Conservation (phyloP, 2,113 vertebrate genomes). For the Suncus etruscus region DNA sequence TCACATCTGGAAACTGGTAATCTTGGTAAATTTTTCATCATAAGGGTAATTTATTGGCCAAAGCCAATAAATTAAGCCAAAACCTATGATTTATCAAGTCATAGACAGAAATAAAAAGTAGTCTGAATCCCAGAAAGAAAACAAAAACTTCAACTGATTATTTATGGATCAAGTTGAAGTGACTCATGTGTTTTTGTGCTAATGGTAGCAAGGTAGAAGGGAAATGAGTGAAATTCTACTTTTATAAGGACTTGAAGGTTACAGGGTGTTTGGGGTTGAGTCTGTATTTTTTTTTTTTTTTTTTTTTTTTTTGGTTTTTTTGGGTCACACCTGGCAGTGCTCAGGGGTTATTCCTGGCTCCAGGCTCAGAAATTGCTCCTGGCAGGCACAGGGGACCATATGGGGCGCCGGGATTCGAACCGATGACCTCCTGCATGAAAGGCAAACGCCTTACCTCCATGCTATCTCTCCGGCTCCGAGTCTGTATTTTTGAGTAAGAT, state of each 20-base stretch:
- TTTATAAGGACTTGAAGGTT: not conserved
- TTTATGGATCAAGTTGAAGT: slow-evolving; percentile 21
- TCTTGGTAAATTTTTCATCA: not conserved
- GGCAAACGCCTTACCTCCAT: too few relatives aligned
- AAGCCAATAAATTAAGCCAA: not conserved
- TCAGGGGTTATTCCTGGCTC: too few relatives aligned
- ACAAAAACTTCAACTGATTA: not conserved
- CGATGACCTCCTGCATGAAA: too few relatives aligned
- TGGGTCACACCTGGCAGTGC: too few relatives aligned
- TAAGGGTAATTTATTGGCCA: slow-evolving; percentile 14
- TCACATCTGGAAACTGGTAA: not conserved
- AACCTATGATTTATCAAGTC: not conserved
- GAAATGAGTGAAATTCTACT: not conserved
- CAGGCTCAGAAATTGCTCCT: too few relatives aligned
- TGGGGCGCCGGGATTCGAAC: too few relatives aligned
- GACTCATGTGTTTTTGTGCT: not conserved
- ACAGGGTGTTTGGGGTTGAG: not conserved
- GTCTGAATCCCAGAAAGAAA: slow-evolving; percentile 10
- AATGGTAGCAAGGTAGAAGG: too few relatives aligned
- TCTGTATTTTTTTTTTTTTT: too few relatives aligned
- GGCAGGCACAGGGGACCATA: too few relatives aligned
- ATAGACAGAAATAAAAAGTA: slow-evolving; percentile 47
- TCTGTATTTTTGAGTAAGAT: not conserved
- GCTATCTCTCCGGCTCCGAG: too few relatives aligned
- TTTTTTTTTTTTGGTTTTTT: too few relatives aligned